Evolutionary conservation across 2,888 invertebrate species (phyloP).

Genomic region (Parnassius apollo): DNA sequence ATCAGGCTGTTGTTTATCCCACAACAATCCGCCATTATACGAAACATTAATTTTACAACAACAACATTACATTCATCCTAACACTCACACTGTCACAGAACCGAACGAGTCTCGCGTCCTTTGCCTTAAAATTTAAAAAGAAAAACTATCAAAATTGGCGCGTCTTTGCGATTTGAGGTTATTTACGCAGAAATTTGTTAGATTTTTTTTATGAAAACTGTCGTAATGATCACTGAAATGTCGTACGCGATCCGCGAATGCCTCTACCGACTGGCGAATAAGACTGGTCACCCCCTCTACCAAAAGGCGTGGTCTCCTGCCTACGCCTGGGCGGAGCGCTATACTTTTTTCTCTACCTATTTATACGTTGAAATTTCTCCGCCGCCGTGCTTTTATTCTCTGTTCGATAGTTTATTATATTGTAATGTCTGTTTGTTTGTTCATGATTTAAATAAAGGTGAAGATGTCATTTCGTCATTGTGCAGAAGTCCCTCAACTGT

Average conservation of each 20-base stretch:
- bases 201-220: constrained; percentile 32
- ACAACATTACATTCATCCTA: constrained; percentile 25
- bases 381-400: constrained; percentile 52
- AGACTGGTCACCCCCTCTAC: constrained; percentile 47
- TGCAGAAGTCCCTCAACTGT: constrained; percentile 31
- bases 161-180: constrained; percentile 7
- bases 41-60: constrained; percentile 28
- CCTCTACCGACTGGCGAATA: constrained; percentile 65
- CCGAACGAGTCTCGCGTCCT: constrained; percentile 11
- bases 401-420: constrained; percentile 64
- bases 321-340: constrained; percentile 51
- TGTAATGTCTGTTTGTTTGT: constrained; percentile 68
- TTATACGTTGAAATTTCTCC: constrained; percentile 48
- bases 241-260: constrained; percentile 67
- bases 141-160: constrained; percentile 34
- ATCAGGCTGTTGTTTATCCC: constrained; percentile 29
- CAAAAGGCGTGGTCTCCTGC: constrained; percentile 54
- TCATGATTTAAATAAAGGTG: constrained; percentile 62
- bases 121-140: constrained; percentile 26
- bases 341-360: constrained; percentile 50
- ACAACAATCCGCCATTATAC: constrained; percentile 32
- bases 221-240: constrained; percentile 39
- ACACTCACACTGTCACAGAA: constrained; percentile 27
- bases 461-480: constrained; percentile 58
- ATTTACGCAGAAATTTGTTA: constrained; percentile 25